Conservation (phyloP, 1,140 invertebrate genomes). For the Tribolium castaneum region DNA sequence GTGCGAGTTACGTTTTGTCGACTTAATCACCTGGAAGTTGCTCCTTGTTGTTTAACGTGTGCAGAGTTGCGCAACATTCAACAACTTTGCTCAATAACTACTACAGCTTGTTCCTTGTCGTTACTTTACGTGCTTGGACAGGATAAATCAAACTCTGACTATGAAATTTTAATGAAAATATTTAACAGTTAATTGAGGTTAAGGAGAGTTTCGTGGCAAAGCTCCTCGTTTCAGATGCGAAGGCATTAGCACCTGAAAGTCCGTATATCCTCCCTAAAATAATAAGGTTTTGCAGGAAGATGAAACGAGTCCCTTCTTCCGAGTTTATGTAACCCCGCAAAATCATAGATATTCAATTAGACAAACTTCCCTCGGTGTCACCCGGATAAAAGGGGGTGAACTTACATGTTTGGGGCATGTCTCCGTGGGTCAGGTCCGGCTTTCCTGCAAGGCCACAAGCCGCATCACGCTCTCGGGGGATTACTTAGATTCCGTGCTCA, state of each 20-base stretch:
- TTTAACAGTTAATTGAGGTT: too few species aligned
- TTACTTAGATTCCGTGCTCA: conserved; percentile 51
- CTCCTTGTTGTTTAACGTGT: neutral
- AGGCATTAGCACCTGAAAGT: neutral
- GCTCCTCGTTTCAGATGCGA: too few species aligned
- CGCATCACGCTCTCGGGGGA: conserved; percentile 48
- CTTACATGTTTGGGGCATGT: conserved; percentile 34
- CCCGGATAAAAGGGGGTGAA: conserved; percentile 1
- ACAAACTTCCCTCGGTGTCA: conserved; percentile 7
- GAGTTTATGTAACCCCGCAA: neutral
- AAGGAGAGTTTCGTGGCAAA: too few species aligned
- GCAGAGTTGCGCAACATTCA: neutral
- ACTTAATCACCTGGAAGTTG: neutral
- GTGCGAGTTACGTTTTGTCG: neutral
- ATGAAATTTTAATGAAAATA: too few species aligned
- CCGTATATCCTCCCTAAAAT: conserved; percentile 36
- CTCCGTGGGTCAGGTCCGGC: neutral
- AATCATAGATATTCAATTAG: conserved; percentile 16
- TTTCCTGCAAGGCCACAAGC: conserved; percentile 41
- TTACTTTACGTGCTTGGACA: neutral
- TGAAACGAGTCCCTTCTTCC: neutral
- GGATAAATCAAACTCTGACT: too few species aligned
- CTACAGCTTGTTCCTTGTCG: neutral
- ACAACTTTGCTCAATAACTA: neutral
- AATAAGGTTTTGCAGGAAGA: conserved; percentile 10